Evolutionary conservation across 2,797 vertebrate species (phyloP), one percentile per base, ranked within the genome.

Genomic region (Strix occidentalis): DNA sequence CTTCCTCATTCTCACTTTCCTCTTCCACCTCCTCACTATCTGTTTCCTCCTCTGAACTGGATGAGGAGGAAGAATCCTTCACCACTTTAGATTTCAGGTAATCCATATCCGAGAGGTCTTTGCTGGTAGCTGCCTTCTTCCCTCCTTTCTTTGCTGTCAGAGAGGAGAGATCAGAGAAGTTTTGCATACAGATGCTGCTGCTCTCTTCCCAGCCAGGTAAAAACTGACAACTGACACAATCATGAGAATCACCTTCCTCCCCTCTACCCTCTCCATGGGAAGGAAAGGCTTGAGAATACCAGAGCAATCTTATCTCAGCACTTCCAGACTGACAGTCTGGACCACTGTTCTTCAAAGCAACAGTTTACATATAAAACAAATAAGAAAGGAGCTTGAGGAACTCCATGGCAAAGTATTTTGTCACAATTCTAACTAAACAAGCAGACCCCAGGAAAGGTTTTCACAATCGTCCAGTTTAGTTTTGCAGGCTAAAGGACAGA

Each of bases 21-120:
- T 65, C 93, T 2, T 91, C 96, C 11, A 26, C 17, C 6, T 81
- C 77, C 9, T 96, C 97, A 24, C 93, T 93, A 5, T 94, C 96
- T 23, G 93, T 89, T 64, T 98, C 97, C 10, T 97, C 66, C 39
- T 97, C 98, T 29, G 97, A 84, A 5, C 95, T 94, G 6, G 54
- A 96, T 10, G 92, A 96, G 33, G 94, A 82, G 0, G 66, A 77
- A 25, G 75, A 74, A 3, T 96, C 89, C 76, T 83, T 91, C 87
- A 99, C 98, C 95, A 99, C 96, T 95, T 99, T 99, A 35, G 99
- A 99, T 61, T 98, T 99, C 95, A 99, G 98, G 96, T 99, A 99
- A 18, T 99, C 99, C 99, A 99, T 99, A 96, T 99, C 99, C 0
- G 99, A 99, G 63, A 99, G 95, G 17, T 95, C 97, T 75, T 85